phyloP scores from a whole-genome alignment of 1,140 invertebrate genomes.

The Campoletis sonorensis region DNA sequence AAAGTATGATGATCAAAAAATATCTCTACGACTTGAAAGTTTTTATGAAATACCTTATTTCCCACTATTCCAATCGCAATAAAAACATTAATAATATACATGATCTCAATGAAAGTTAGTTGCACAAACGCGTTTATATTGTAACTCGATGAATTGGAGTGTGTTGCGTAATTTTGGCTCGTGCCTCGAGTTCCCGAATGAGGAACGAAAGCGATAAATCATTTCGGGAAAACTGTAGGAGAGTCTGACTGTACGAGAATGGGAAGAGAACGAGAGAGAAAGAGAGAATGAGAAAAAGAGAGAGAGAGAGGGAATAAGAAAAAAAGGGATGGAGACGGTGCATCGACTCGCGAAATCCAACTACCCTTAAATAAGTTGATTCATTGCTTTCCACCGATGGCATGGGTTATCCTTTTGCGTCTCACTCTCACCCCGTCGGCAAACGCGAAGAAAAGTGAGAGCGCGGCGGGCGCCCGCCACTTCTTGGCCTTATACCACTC shows the following conservation, averaged over 20 bases:
- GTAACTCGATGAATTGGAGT: background rate
- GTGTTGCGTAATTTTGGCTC: constrained; percentile 5
- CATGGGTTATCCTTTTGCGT: constrained; percentile 15
- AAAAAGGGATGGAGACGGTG: constrained; percentile 66
- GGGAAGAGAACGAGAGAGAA: constrained; percentile 30
- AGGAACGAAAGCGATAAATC: constrained; percentile 74
- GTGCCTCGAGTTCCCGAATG: constrained; percentile 54
- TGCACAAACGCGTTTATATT: background rate
- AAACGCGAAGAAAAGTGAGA: background rate
- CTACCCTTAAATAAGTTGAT: constrained; percentile 77
- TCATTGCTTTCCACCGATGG: constrained; percentile 62
- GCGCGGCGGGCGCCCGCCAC: background rate
- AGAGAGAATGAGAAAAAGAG: constrained; percentile 20
- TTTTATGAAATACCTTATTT: background rate
- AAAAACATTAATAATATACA: too few species aligned
- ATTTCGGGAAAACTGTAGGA: constrained; percentile 65
- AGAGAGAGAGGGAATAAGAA: constrained; percentile 43
- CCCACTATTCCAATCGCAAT: too few species aligned
- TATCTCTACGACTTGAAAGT: background rate
- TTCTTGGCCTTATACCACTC: constrained; percentile 12
- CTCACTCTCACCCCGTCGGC: constrained; percentile 37
- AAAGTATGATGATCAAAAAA: too few species aligned
- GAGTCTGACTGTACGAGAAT: constrained; percentile 50
- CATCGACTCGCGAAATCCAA: constrained; percentile 76
- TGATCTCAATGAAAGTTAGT: background rate